These are phyloP conservation scores for Strigamia crassipes DNA, from an alignment of 2,888 invertebrate genomes.

Conservation along the genomic window DNA sequence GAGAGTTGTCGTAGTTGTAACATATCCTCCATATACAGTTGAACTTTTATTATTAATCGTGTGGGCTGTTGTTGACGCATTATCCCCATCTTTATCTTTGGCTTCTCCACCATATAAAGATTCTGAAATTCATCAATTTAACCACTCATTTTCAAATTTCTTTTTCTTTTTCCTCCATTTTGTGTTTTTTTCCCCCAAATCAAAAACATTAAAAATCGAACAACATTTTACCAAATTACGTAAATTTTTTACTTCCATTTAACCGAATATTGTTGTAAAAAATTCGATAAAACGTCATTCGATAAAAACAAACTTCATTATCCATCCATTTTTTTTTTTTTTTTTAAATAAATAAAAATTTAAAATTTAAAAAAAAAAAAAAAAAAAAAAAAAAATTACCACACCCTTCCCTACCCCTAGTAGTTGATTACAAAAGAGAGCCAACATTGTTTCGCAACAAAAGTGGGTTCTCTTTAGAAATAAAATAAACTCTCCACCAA, in stretches of 20 bases:
- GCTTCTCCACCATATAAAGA: background rate
- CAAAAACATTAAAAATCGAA: no score
- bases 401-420: background rate
- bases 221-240: no score
- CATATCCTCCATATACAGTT: background rate
- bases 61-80: background rate
- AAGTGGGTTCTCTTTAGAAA: background rate
- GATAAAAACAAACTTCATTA: no score
- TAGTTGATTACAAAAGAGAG: background rate
- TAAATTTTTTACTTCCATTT: no score
- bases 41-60: conserved; percentile 9
- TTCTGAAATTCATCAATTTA: conserved; percentile 28
- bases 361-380: background rate
- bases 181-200: no score
- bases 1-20: background rate
- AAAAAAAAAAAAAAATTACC: no score
- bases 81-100: conserved; percentile 15
- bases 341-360: background rate
- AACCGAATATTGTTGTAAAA: no score
- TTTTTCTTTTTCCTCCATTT: no score
- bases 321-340: no score
- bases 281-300: no score
- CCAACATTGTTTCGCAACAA: background rate
- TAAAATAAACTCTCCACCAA: conserved; percentile 21
- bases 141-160: background rate